Base-by-base conservation (phyloP, 2,113 vertebrate species). In the Dendrocopos noguchii region DNA sequence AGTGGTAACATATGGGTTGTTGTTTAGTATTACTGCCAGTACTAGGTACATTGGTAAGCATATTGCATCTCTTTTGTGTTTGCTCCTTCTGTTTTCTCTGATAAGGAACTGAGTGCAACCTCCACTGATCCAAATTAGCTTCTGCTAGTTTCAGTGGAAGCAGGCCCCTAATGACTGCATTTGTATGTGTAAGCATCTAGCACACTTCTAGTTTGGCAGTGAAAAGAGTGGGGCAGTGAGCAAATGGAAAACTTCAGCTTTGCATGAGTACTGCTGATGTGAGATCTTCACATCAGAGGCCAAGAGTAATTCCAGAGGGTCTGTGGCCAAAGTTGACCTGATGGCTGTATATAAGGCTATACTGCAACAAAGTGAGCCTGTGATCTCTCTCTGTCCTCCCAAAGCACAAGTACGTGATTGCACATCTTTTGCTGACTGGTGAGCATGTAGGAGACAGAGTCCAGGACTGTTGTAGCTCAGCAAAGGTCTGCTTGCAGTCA, bases 51-150 rank as follows among this genome's bases (percentile, higher is more conserved):
- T 78, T 90, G 80, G 74, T 71, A 78, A 64, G 28, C 1, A 5
- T 46, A 66, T 68, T 89, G 42, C 34, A 55, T 64, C 12, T 59
- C 55, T 76, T 86, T 83, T 77, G 74, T 89, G 65, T 64, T 87
- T 1, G 0, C 27, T 63, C 28, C 82, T 72, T 53, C 50, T 57
- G 33, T 71, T 86, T 91, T 86, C 46, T 46, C 14, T 72, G 47
- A 27, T 36, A 80, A 66, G n/a, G 34, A 53, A 55, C 57, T 12
- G 42, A 19, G 16, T 19, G 47, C 67, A 67, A n/a, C 67, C 63
- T 87, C 42, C 31, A 5, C n/a, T 67, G 63, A 55, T 24, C n/a
- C 24, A 67, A 89, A 64, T 83, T 25, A 63, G 36, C 29, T 82
- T 86, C 53, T n/a, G 15, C 47, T 76, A 52, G 16, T 59, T 89